Evolutionary conservation across 2,888 invertebrate species (phyloP), one percentile per base, ranked within the genome.

Genomic region (Aphidoletes aphidimyza): DNA sequence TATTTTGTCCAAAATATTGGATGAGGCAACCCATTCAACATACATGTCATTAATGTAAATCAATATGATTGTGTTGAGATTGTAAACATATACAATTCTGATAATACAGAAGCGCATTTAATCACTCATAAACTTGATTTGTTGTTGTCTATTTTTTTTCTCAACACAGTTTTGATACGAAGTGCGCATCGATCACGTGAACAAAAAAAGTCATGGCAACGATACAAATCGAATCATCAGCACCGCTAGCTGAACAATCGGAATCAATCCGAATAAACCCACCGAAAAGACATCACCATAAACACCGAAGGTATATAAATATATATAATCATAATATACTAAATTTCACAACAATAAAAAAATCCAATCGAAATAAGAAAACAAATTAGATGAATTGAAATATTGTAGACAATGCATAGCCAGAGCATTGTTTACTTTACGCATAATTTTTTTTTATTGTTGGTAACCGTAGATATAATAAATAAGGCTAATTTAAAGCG

Each of bases 291-390:
- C 2, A 22, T 3, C 69, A 30, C 69, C 26, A 9, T n/a, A 26
- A 69, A 30, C 69, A 14, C 1, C 69, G 69, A 69, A 69, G 69
- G 69, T 69, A 69, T n/a, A 22, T 54, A n/a, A n/a, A n/a, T 54
- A 54, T 9, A 54, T 14, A n/a, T 22, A 47, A 19, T 17, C 9
- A 47, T 47, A 47, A 47, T 54, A 22, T 54, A 54, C 22, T 54
- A 42, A 9, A 42, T 42, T n/a, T n/a, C n/a, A n/a, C n/a, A n/a
- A n/a, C 54, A 54, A 54, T 54, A 22, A 54, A 9, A 9, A 47
- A 47, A 14, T 47, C 47, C 19, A 47, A 2, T 19, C 11, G 19
- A 47, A 47, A 47, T 42, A 42, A n/a, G n/a, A n/a, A n/a, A n/a
- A n/a, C n/a, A n/a, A n/a, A n/a, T n/a, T n/a, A n/a, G n/a, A n/a